Base-by-base conservation (phyloP, 2,888 invertebrate genomes). In the Platerodrilus igneus region DNA sequence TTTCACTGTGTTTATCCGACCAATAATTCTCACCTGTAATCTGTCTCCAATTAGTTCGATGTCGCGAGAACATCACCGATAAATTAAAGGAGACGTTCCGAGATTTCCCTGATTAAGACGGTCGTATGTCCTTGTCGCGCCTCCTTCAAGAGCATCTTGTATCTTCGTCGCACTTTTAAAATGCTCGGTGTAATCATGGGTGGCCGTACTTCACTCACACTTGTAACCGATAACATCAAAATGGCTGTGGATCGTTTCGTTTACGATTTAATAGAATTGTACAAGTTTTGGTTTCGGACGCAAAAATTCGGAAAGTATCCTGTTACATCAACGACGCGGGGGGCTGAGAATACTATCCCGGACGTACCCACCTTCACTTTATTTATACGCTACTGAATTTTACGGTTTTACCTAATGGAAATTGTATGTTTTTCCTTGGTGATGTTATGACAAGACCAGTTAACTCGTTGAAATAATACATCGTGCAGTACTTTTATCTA, bases 31-130 rank as follows among this genome's bases (percentile, higher is more conserved):
- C 52, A 50, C 52, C 52, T 52, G 48, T 51, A 53, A 53, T 51
- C 50, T 43, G 51, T 48, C 40, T 50, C 59, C 59, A 59, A 59
- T 59, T 59, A 59, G 58, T 55, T 47, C 47, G 50, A 48, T 58
- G 57, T 59, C 59, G 55, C 57, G 47, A 50, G 48, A 56, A 59
- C 57, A 58, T 48, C 49, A 48, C 53, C 58, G 59, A 59, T 59
- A 59, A 59, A 59, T 58, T 58, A 54, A 52, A 56, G 44, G 49
- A 47, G 59, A 59, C 58, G 51, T 52, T 52, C 50, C 40, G 38
- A 47, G 47, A 47, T 50, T 41, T 41, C 20, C 29, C 44, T 36
- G 49, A 42, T 46, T 47, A 45, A 17, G 32, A 15, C 10, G 27
- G 25, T 11, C 18, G 26, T 28, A 27, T 25, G 25, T 44, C 44